These are phyloP conservation scores for Eilema sororculum DNA, from an alignment of 2,888 invertebrate species.

Conservation along the genomic window DNA sequence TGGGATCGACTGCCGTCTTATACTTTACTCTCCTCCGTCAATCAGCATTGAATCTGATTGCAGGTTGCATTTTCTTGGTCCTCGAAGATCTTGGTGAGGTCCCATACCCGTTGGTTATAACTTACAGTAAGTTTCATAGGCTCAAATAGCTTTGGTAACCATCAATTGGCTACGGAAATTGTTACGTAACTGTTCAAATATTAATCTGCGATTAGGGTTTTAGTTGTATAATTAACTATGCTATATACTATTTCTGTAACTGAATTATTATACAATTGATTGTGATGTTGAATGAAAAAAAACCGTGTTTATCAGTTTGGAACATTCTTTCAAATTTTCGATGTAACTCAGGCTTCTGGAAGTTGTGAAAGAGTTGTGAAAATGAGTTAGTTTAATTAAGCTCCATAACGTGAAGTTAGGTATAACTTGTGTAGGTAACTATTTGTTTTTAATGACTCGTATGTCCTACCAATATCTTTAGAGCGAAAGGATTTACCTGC, in stretches of 20 bases:
- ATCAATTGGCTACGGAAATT: background rate
- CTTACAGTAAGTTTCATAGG: background rate
- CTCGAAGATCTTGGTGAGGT: too few relatives aligned
- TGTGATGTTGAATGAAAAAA: background rate
- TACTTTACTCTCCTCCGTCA: too few relatives aligned
- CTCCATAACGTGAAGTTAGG: background rate
- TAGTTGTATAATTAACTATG: conserved; percentile 1
- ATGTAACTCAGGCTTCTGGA: background rate
- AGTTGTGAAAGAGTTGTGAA: background rate
- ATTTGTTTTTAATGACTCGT: background rate
- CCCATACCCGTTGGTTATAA: too few relatives aligned
- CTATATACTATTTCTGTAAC: conserved; percentile 3
- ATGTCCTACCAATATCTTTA: too few relatives aligned
- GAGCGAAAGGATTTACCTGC: too few relatives aligned
- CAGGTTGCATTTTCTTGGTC: background rate
- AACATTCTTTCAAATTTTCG: background rate
- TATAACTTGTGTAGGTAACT: background rate
- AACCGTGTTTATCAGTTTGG: conserved; percentile 3
- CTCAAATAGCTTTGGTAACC: background rate
- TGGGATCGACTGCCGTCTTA: too few relatives aligned
- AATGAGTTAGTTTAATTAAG: conserved; percentile 1
- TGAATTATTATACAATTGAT: conserved; percentile 5
- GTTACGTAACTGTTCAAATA: background rate
- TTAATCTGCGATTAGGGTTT: background rate
- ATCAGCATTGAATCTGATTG: too few relatives aligned